Evolutionary conservation across 2,797 vertebrate species (phyloP), one percentile per base, ranked within the genome.

Genomic region (Parotocinclus haroldoi): DNA sequence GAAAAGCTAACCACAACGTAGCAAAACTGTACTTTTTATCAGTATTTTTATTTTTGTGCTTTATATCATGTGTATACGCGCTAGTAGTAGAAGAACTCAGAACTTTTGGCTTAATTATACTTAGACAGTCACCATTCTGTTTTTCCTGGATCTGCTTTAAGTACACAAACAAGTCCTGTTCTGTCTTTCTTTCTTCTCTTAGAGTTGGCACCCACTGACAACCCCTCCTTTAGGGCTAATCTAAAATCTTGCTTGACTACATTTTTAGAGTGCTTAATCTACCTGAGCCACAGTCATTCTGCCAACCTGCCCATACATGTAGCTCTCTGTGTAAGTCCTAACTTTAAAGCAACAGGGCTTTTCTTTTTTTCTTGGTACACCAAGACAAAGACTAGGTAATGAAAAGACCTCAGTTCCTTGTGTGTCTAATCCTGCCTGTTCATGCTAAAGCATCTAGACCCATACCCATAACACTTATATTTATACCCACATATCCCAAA

Each of bases 201-300:
- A 61, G 64, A 78, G 65, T 81, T 77, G 84, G 75, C 84, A 77
- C 77, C 76, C 80, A 73, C 68, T 58, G 36, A 75, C 80, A 80
- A 74, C 64, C 76, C 80, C 74, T 76, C 72, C 14, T 44, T 54
- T 61, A 42, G 74, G 27, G 66, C 78, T 78, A 79, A 86, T 83
- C 85, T 85, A 82, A 76, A 88, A 89, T 86, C 90, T 89, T 82
- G 85, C 86, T 85, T 81, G 86, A 89, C 90, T 76, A 79, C 90
- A 90, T 91, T 91, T 88, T 89, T 58, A 44, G 61, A 77, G 81
- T 60, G 72, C 78, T 87, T 83, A 84, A 85, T 85, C 85, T 86
- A 88, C 87, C 85, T 66, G 76, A 86, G 85, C 84, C 83, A 71
- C 83, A 87, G 82, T 86, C 84, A 87, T 88, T 86, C 84, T 81